Evolutionary conservation across 2,888 invertebrate genomes (phyloP).

Genomic region (Cenopis cana): DNA sequence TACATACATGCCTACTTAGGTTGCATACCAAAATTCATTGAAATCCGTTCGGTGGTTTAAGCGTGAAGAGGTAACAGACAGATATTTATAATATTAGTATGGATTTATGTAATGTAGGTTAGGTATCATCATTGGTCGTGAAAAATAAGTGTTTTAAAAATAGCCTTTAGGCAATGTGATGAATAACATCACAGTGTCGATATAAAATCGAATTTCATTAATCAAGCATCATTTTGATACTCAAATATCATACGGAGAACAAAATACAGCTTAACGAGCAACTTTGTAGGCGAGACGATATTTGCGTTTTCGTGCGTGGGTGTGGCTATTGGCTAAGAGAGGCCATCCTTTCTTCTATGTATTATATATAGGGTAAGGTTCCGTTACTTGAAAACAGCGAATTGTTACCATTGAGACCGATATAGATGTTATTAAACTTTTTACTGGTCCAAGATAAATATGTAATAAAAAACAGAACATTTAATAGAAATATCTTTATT

Average conservation of each 20-base stretch:
- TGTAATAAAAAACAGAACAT: too few species aligned
- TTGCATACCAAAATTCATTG: too few species aligned
- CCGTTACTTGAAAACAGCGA: background rate
- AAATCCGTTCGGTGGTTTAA: too few species aligned
- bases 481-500: too few species aligned
- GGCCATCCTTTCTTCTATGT: too few species aligned
- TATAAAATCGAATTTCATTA: constrained; percentile 6
- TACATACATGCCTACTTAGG: too few species aligned
- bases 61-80: too few species aligned
- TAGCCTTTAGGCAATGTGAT: too few species aligned
- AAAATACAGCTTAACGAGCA: constrained; percentile 18
- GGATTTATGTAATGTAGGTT: too few species aligned
- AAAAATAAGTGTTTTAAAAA: too few species aligned
- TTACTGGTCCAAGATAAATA: background rate
- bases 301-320: constrained; percentile 9
- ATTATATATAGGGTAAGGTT: constrained; percentile 1
- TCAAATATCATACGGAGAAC: constrained; percentile 27
- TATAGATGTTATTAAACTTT: background rate
- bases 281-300: constrained; percentile 24
- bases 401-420: background rate
- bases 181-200: background rate
- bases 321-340: background rate
- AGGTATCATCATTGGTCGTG: too few species aligned
- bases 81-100: too few species aligned
- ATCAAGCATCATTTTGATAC: constrained; percentile 10